A percentile compares a stretch with the other conserved stretches of the same genome.
Evolutionary conservation across 2,113 vertebrate species (phyloP).

Genomic region (Phoxinus phoxinus): DNA sequence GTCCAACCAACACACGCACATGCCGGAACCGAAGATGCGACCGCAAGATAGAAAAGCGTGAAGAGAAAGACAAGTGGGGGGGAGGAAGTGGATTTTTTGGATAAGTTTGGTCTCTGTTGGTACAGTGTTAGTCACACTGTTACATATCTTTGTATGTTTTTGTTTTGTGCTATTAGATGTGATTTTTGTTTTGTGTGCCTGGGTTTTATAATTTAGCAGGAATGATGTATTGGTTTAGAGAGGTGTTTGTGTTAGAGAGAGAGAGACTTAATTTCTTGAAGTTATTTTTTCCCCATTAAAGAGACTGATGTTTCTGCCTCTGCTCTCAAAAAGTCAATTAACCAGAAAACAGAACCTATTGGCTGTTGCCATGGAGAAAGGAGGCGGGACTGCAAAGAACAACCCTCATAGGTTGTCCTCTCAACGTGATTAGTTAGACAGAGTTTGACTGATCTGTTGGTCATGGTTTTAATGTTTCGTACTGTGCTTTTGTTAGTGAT

Average conservation of each 20-base stretch:
- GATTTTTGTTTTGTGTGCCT: conserved; percentile 1
- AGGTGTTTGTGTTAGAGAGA: background rate
- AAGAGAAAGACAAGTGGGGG: background rate
- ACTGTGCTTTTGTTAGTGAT: conserved; percentile 11
- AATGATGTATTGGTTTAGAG: background rate
- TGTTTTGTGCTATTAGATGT: conserved; percentile 1
- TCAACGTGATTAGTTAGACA: conserved; percentile 4
- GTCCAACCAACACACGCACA: conserved; percentile 20
- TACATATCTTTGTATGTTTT: background rate
- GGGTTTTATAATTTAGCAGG: background rate
- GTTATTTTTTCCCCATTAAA: conserved; percentile 50
- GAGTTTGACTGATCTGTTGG: conserved; percentile 16
- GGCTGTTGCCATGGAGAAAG: conserved; percentile 47
- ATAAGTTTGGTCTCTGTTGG: conserved; percentile 33
- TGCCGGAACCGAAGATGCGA: background rate
- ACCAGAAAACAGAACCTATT: conserved; percentile 24
- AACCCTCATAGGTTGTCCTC: background rate
- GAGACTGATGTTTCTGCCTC: conserved; percentile 46
- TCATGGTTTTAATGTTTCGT: conserved; percentile 25
- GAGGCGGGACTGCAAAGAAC: background rate
- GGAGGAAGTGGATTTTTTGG: conserved; percentile 9
- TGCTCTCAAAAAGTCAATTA: conserved; percentile 39
- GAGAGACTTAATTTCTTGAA: conserved; percentile 42
- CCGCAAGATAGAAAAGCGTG: background rate
- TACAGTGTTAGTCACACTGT: background rate